These are phyloP conservation scores for Lathamus discolor DNA, from an alignment of 2,113 vertebrate genomes.

Conservation along the genomic window DNA sequence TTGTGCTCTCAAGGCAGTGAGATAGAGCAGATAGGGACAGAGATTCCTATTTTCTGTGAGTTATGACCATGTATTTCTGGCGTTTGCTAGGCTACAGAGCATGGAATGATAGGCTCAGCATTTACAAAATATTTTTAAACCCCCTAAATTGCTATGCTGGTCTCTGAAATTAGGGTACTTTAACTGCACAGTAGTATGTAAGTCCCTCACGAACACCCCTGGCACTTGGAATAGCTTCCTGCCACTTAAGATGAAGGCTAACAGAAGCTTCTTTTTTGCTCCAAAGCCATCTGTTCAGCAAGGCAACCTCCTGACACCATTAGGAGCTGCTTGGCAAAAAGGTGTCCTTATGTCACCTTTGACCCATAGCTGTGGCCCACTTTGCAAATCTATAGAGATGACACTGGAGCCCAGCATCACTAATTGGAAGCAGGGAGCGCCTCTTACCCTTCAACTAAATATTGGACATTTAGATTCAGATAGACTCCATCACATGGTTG, in stretches of 20 bases:
- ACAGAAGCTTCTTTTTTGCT: neutral
- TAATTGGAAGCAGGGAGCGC: rapidly evolving
- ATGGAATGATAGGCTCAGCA: neutral
- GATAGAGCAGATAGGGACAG: neutral
- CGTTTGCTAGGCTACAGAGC: neutral
- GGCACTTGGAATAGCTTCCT: neutral
- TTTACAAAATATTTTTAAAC: neutral
- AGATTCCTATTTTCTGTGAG: neutral
- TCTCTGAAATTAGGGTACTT: neutral
- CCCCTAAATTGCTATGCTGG: neutral
- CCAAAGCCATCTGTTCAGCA: neutral
- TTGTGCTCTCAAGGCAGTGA: neutral
- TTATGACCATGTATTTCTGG: neutral
- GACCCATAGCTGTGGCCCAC: neutral
- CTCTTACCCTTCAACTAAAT: neutral
- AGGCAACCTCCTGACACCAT: neutral
- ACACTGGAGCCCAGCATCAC: rapidly evolving
- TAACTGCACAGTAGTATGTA: neutral
- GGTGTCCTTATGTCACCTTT: neutral
- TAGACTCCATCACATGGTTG: rapidly evolving
- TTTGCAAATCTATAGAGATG: neutral
- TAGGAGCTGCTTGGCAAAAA: neutral
- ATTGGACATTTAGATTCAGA: neutral
- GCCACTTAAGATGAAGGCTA: neutral
- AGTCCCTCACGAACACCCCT: neutral